Evolutionary conservation across 2,888 invertebrate species (phyloP), one percentile per base, ranked within the genome.

Genomic region (Loripinus fragilis): DNA sequence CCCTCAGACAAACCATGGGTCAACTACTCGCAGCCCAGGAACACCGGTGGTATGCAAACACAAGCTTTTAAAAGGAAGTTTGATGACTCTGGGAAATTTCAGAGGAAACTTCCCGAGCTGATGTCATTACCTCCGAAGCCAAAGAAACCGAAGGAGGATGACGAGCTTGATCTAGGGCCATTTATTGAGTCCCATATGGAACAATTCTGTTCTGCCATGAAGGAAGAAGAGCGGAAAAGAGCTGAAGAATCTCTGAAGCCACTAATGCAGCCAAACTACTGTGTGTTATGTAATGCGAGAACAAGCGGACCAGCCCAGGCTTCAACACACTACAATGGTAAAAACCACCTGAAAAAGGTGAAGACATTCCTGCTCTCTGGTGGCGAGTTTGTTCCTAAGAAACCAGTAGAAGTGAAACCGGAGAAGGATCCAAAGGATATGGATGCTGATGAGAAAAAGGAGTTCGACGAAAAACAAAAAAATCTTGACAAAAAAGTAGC

Each of bases 301-400:
- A 93, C 96, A 74, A 95, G 95, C 8, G 95, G 95, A 0, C 92
- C 94, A 25, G 93, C 95, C 3, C 95, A 95, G 89, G 95, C 95
- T 0, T 94, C 95, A 69, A 95, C 95, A 86, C 96, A 96, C 91
- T 95, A 95, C 87, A 94, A 94, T 90, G 95, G 96, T 0, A 95
- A 95, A 85, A 95, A 95, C 88, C 96, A 96, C 90, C 82, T 89
- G n/a, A 92, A 91, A 80, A 90, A 90, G 71, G 83, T 91, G 20
- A 84, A 84, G 64, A 81, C 78, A 41, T 84, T 81, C 67, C 76
- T 84, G 23, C 76, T 70, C 15, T 67, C 72, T n/a, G 84, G 82
- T 12, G 45, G 67, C 17, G 60, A 70, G 38, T 45, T 67, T 38
- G 42, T 25, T 52, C 74, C 78, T 1, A 81, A 80, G 64, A 80